phyloP scores from a whole-genome alignment of 2,113 vertebrate genomes.

The Pao palembangensis region DNA sequence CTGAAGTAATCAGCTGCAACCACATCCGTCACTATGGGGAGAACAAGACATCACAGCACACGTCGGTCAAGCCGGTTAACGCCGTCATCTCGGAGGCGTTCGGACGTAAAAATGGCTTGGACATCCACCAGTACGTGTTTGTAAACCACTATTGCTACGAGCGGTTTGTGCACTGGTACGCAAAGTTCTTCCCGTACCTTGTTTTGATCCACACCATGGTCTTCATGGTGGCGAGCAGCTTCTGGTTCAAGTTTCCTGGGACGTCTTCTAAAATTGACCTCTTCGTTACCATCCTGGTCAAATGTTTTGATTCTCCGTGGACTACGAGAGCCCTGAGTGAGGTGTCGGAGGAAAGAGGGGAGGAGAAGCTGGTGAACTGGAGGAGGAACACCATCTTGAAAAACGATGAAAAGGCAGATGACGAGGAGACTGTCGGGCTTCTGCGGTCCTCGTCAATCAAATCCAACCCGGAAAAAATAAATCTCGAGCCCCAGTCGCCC shows the following conservation, averaged over 20 bases:
- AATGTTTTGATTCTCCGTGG: slow-evolving; percentile 89
- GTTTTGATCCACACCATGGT: slow-evolving; percentile 86
- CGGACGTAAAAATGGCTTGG: slow-evolving; percentile 82
- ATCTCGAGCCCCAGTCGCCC: slow-evolving; percentile 64
- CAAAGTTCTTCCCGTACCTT: slow-evolving; percentile 89
- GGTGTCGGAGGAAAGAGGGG: slow-evolving; percentile 79
- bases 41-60: slow-evolving; percentile 46
- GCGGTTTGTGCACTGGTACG: slow-evolving; percentile 85
- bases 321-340: slow-evolving; percentile 86
- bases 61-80: slow-evolving; percentile 18
- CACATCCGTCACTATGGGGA: slow-evolving; percentile 59
- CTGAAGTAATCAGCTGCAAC: slow-evolving; percentile 70
- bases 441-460: slow-evolving; percentile 55
- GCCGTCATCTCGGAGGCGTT: slow-evolving; percentile 66
- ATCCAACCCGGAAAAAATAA: slow-evolving; percentile 74
- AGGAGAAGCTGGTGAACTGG: slow-evolving; percentile 57
- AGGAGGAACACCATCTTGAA: slow-evolving; percentile 61
- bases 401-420: slow-evolving; percentile 29
- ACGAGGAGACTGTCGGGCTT: slow-evolving; percentile 57
- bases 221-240: slow-evolving; percentile 88
- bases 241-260: slow-evolving; percentile 91
- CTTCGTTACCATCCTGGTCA: slow-evolving; percentile 84
- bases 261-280: slow-evolving; percentile 91
- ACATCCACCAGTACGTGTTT: slow-evolving; percentile 87
- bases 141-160: slow-evolving; percentile 91